Percentiles rank a stretch among this genome's conserved stretches.
Evolutionary conservation across 1,140 invertebrate species (phyloP).

Genomic region (Apocrypta bakeri): DNA sequence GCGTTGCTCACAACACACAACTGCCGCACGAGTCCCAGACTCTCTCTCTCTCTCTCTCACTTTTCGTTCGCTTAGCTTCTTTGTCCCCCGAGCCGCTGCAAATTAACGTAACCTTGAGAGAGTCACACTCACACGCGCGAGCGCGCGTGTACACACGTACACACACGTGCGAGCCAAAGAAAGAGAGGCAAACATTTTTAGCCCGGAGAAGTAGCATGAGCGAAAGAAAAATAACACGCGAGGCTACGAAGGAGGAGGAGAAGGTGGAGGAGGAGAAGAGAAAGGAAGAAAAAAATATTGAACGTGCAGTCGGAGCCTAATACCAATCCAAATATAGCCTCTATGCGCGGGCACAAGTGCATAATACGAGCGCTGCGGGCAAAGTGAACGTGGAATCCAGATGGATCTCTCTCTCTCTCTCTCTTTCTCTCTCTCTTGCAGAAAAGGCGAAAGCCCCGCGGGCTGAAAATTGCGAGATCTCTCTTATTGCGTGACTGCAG

Average conservation of each 20-base stretch:
- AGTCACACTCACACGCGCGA: conserved; percentile 44
- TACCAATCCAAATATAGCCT: conserved; percentile 27
- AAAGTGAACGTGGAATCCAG: conserved; percentile 1
- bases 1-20: conserved; percentile 25
- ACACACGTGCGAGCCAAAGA: background rate
- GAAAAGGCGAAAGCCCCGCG: background rate
- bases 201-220: conserved; percentile 9
- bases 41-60: background rate
- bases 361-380: background rate
- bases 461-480: background rate
- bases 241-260: background rate
- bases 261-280: background rate
- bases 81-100: conserved; percentile 52
- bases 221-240: conserved; percentile 28
- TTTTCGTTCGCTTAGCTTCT: conserved; percentile 16
- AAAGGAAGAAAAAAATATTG: background rate
- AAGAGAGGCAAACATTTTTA: conserved; percentile 46
- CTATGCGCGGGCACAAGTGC: background rate
- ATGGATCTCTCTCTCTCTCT: background rate
- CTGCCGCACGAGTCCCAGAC: conserved; percentile 24
- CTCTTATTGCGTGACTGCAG: background rate
- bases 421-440: background rate
- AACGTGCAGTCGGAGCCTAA: background rate
- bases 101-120: conserved; percentile 64
- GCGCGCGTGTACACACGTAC: background rate